Percentiles rank a stretch among this genome's conserved stretches.
Evolutionary conservation across 2,797 vertebrate genomes (phyloP).

Genomic region (Ceyx erithaca): DNA sequence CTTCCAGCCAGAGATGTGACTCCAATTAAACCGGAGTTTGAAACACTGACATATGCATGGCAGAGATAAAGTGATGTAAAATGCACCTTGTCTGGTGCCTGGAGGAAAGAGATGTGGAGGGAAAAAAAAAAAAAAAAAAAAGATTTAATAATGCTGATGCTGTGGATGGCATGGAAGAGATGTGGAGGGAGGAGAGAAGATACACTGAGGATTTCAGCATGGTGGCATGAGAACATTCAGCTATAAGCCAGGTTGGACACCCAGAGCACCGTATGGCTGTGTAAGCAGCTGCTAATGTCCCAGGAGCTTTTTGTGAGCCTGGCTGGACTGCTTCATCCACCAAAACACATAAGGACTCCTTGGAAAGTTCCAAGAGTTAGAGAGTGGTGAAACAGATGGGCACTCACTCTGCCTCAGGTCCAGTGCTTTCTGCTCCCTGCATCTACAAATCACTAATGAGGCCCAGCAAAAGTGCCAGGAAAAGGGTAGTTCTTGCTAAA

Average conservation of each 20-base stretch:
- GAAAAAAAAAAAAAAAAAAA: neutral
- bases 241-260: neutral
- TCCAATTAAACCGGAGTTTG: neutral
- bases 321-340: neutral
- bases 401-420: fast-evolving
- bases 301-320: neutral
- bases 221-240: neutral
- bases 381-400: neutral
- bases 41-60: neutral
- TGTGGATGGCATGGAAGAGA: neutral
- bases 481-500: neutral
- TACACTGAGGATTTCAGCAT: neutral
- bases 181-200: neutral
- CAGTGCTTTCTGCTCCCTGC: fast-evolving
- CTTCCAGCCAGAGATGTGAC: neutral
- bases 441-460: neutral
- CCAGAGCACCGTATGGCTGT: fast-evolving
- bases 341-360: neutral
- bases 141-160: neutral
- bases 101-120: neutral
- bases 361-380: neutral
- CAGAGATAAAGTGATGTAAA: neutral
- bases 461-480: neutral
- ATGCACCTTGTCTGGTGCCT: neutral
- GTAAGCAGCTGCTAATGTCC: neutral